A percentile compares a stretch with the other conserved stretches of the same genome.
Conservation (phyloP, 1,140 invertebrate species). For the Lysiphlebus fabarum region DNA sequence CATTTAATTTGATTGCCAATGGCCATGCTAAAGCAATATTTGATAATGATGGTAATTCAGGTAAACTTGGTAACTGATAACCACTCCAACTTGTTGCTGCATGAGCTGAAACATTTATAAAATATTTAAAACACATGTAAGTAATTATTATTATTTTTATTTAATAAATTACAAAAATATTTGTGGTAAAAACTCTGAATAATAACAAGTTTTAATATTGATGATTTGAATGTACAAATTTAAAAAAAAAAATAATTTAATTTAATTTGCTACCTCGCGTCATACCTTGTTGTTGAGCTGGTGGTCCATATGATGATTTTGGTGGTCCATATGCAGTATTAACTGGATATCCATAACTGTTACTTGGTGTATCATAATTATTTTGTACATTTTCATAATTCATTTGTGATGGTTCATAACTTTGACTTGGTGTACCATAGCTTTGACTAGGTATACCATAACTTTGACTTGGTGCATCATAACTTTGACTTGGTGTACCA, state of each 20-base stretch:
- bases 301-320: constrained; percentile 24
- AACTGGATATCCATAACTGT: constrained; percentile 35
- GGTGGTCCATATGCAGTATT: constrained; percentile 21
- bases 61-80: constrained; percentile 57
- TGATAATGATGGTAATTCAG: constrained; percentile 56
- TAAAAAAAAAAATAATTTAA: not conserved
- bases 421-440: constrained; percentile 25
- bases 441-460: constrained; percentile 31
- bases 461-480: constrained; percentile 52
- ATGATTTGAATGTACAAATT: not conserved
- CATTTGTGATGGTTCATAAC: too few species aligned
- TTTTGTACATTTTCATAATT: too few species aligned
- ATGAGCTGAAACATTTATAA: constrained; percentile 7
- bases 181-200: too few species aligned
- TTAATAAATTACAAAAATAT: too few species aligned
- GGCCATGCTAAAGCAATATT: constrained; percentile 43
- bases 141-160: not conserved
- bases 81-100: constrained; percentile 6
- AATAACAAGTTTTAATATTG: too few species aligned
- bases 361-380: constrained; percentile 14
- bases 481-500: constrained; percentile 37
- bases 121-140: not conserved
- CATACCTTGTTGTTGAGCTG: constrained; percentile 45
- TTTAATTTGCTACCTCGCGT: constrained; percentile 35
- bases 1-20: constrained; percentile 61